Percentiles rank a stretch among this genome's conserved stretches.
Conservation (phyloP, 2,888 invertebrate genomes). For the Eucera pruinosa region DNA sequence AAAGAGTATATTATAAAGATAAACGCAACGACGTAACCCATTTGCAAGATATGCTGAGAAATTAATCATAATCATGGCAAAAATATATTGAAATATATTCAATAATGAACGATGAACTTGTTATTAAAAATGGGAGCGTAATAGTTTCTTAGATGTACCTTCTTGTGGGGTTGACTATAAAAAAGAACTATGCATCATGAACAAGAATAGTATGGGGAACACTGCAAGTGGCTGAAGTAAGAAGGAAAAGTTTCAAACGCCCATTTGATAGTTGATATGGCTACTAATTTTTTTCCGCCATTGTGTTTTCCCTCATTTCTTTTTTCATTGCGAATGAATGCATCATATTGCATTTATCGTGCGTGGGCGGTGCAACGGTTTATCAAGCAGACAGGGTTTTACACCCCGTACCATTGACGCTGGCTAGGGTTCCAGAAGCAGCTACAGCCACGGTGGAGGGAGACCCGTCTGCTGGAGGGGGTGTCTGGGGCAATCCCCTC, state of each 20-base stretch:
- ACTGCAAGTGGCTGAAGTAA: not conserved
- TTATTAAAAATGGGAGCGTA: no score
- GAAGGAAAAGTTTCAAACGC: slow-evolving; percentile 6
- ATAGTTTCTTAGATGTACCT: no score
- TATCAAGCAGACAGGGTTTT: slow-evolving; percentile 76
- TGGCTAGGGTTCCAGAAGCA: slow-evolving; percentile 73
- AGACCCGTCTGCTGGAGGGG: slow-evolving; percentile 81
- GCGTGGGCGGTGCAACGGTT: slow-evolving; percentile 76
- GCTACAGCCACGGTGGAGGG: slow-evolving; percentile 71
- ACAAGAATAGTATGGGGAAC: not conserved
- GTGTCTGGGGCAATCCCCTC: slow-evolving; percentile 85
- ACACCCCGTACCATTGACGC: slow-evolving; percentile 72
- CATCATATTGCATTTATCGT: slow-evolving; percentile 65
- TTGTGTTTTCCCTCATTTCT: not conserved
- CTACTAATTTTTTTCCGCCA: not conserved
- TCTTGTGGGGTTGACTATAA: no score
- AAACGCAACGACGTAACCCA: no score
- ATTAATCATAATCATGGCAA: no score
- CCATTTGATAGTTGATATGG: slow-evolving; percentile 11
- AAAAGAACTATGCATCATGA: not conserved
- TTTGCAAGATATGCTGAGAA: no score
- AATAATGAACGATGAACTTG: no score
- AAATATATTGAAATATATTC: no score
- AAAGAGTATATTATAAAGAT: no score
- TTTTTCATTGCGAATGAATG: slow-evolving; percentile 43